Evolutionary conservation across 2,888 invertebrate genomes (phyloP), one percentile per base, ranked within the genome.

Genomic region (Xanthia icteritia): DNA sequence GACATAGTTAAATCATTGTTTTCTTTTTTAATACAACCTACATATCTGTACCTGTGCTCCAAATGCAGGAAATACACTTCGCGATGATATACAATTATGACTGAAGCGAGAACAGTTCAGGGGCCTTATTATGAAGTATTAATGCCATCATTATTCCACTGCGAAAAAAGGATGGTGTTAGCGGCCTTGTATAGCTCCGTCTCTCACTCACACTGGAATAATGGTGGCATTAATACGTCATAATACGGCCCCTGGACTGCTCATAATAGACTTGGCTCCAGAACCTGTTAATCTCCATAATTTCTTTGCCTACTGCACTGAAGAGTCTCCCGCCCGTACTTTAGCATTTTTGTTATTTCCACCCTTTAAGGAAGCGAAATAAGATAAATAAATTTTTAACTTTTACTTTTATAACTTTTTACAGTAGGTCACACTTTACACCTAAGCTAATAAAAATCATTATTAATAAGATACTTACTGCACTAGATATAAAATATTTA

Each of bases 1-100:
- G 89, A 67, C 70, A 60, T 79, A 79, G 39, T 75, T 61, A 60
- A 84, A 39, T n/a, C 36, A 54, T 39, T n/a, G 9, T 39, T 39
- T 39, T 0, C 5, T 39, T 39, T 39, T 39, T 15, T 17, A 60
- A 31, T n/a, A 68, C 36, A 51, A 51, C 51, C 17, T 48, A 13
- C 27, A 20, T 31, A 66, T 1, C 27, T 65, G 27, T 17, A n/a
- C 2, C 39, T 45, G 20, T 48, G 20, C 39, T 68, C 31, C 23
- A 51, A 58, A 71, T 64, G 5, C 15, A 51, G 20, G 48, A 5
- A 64, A 45, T n/a, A 64, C 23, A 51, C 8, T 5, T 54, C 27
- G 45, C 45, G 23, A 69, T 69, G 45, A 11, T 60, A 42, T 56
- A 58, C 11, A 42, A 20, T 45, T 36, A 27, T 36, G 0, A 56